Evolutionary conservation across 92 coral and sea anemone species (phyloP), one percentile per base, ranked within the genome.

Genomic region (Umimayanthus kanabou): DNA sequence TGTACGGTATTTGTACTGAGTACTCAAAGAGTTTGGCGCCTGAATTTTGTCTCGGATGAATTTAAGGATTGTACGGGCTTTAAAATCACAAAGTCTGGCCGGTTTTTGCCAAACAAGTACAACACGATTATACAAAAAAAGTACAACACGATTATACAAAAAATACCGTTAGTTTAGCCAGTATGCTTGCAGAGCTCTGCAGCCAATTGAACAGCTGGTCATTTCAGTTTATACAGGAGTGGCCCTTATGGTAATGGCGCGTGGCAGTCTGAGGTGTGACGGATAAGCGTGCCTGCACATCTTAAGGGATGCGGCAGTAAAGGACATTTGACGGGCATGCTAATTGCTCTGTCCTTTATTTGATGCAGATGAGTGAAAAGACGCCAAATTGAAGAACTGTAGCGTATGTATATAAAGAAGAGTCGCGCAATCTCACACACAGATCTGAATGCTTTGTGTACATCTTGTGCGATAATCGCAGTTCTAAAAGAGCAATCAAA

Each of bases 301-400:
- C 76, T 72, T 42, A 72, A 33, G 76, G 76, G 76, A 72, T 30
- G 76, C 40, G 76, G 76, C 76, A 53, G 67, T 61, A 22, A 61
- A 61, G 25, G 67, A 4, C 67, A 61, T 22, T 18, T 61, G 69
- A 61, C 69, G n/a, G 69, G 69, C 26, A 61, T 72, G 37, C 76
- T 72, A 4, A 72, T 72, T 72, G 76, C 69, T 72, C 30, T 11
- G 30, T 14, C 39, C 40, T 72, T 72, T 6, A 72, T 72, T 10
- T 15, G 76, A 72, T 72, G 76, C 76, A 28, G 76, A 72, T 72
- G 76, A 72, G 76, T 29, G 76, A 72, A 33, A 70, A 72, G 76
- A 26, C 5, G 76, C 76, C 40, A 33, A 26, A 16, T 72, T 28
- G 42, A 72, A 72, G 69, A 72, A 33, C 39, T 2, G 14, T 29